Base-by-base conservation (phyloP, 2,797 vertebrate genomes). In the Danio albolineatus region DNA sequence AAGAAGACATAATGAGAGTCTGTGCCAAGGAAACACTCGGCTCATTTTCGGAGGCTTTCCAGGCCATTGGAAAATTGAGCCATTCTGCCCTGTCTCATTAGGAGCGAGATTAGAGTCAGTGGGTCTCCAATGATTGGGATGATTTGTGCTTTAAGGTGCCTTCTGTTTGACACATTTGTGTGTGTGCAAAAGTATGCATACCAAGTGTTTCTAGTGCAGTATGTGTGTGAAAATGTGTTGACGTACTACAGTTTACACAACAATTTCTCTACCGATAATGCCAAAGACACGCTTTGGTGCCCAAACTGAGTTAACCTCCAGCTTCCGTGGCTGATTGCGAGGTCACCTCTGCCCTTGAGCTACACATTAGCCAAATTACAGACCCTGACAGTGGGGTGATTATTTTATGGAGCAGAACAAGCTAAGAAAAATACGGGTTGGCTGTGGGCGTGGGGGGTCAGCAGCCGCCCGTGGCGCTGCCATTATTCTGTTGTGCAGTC, bases 21-120 rank as follows among this genome's bases (percentile, higher is more conserved):
- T 82, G 86, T 82, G 87, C 86, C 78, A 61, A 82, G 60, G 73
- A 77, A 86, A 80, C 85, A 83, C 84, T 83, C 46, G 73, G 81
- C 85, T 84, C 79, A 77, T 86, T 88, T 86, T 86, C 80, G 38
- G 41, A 80, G 80, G 72, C 76, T 83, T 88, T 84, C 82, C 84
- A 82, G 83, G 62, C 83, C 82, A 82, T 78, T 85, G 84, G 76
- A 76, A 88, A 86, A 88, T 84, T 78, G 84, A 85, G 85, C 82
- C 82, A 76, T 81, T 85, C 71, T 78, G 83, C 80, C 78, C 64
- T 64, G 80, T 85, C 83, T 84, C 85, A 86, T 87, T 85, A 86
- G 56, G 56, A 81, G 64, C 48, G 10, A 84, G 79, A 86, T 87
- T 86, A 83, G 80, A 82, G 83, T 74, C 84, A 69, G 78, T 81